Percentiles rank a stretch among this genome's conserved stretches.
These are phyloP conservation scores for Eonycteris spelaea DNA, from an alignment of 2,113 vertebrate genomes.

Conservation along the genomic window DNA sequence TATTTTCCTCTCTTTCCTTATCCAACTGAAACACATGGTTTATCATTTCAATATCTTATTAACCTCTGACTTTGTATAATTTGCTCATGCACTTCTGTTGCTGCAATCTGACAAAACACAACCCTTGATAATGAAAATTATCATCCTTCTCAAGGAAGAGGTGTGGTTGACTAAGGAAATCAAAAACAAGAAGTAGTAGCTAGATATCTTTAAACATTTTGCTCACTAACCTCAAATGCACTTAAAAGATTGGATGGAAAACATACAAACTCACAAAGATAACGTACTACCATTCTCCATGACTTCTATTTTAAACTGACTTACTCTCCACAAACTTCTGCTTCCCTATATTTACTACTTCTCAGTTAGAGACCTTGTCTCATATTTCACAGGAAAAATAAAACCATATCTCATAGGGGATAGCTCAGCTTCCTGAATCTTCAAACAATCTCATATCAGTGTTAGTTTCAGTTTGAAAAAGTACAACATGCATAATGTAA, in stretches of 20 bases:
- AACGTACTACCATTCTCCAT: neutral
- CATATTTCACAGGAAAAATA: neutral
- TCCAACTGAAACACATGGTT: neutral
- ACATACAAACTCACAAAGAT: neutral
- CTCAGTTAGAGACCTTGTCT: neutral
- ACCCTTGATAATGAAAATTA: neutral
- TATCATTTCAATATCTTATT: neutral
- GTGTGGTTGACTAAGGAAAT: neutral
- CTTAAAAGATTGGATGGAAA: neutral
- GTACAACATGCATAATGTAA: neutral
- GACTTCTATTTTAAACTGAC: neutral
- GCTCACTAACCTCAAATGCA: neutral
- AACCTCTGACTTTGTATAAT: neutral
- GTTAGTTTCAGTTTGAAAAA: neutral
- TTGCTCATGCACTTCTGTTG: neutral
- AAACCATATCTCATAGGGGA: neutral
- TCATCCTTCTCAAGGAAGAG: neutral
- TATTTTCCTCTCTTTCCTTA: neutral
- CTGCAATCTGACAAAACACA: neutral
- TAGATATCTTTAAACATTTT: neutral
- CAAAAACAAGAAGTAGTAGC: neutral
- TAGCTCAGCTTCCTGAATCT: neutral
- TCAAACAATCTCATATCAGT: neutral
- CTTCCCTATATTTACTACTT: neutral
- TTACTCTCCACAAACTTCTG: neutral